Base-by-base conservation (phyloP, 2,888 invertebrate genomes). In the Cybosia mesomella region DNA sequence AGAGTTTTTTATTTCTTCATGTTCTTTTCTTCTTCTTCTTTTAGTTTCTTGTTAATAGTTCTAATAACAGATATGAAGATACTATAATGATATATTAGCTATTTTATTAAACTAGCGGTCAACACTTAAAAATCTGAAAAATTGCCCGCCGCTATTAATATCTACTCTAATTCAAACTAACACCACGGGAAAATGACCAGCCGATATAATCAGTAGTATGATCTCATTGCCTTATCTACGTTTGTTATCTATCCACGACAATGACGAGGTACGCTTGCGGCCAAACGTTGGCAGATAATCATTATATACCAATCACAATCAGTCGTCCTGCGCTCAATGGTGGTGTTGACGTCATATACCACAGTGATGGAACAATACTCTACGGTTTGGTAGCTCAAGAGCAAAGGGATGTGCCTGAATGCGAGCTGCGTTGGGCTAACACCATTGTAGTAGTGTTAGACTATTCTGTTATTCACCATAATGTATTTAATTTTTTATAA, bases 271-370 rank as follows among this genome's bases (percentile, higher is more conserved):
- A 79, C n/a, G 79, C 75, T 79, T 66, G 75, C 68, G 65, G 67
- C 71, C 75, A 77, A 76, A 75, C 81, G 68, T 68, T 68, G 74
- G 34, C 72, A 73, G 75, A 83, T 84, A 84, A 83, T 84, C 83
- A 85, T 87, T 85, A 82, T 70, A 82, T 83, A 72, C 84, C 81
- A 87, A 88, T 88, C 86, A 86, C 84, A 85, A 86, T 87, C 85
- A 80, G 80, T 86, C 85, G 86, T 83, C 72, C 76, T 77, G 71
- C 78, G 72, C 34, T 69, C 66, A 76, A 72, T 75, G 66, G 63
- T 32, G 36, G 61, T 59, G 62, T 34, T 80, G 77, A 79, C 72
- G 77, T 80, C 76, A 68, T 62, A 55, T 24, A 53, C 18, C 22
- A 49, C 32, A 24, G 34, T 36, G 21, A 58, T 39, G 39, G 58